Base-by-base conservation (phyloP, 1,140 invertebrate species). In the Bradysia coprophila region DNA sequence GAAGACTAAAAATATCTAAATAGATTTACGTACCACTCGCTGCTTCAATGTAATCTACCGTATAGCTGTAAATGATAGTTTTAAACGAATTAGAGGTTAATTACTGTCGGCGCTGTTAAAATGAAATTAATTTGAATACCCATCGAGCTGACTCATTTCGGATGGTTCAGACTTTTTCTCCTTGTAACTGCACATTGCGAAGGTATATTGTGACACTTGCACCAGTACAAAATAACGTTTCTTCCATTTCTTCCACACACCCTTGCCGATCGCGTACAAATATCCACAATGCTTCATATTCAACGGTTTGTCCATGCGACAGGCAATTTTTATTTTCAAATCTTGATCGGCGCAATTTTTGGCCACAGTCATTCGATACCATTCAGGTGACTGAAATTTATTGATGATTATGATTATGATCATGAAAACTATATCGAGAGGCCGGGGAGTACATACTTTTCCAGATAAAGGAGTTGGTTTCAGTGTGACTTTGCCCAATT, bases 231-330 rank as follows among this genome's bases (percentile, higher is more conserved):
- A 96, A 65, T 98, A 99, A 45, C 96, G 72, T 55, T 89, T 88
- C 65, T 98, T 98, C 93, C 94, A 98, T 61, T 98, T 98, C 57
- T 97, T 95, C 95, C 95, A 99, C 1, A 97, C 90, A 44, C 81
- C 86, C 70, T 97, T 97, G 20, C 95, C 95, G 51, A 92, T 71
- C 6, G 86, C 89, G 64, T 90, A 96, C 19, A 97, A 69, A 60
- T 93, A 82, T 11, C 90, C 90, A 63, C 87, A 91, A 61, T 98
- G 93, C 61, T 99, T 99, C 85, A 99, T 92, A 59, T 98, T 98
- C 38, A 95, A 73, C 18, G 96, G 95, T 59, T 97, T 98, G 56
- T 98, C 96, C 78, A 99, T 95, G 45, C 93, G 70, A 59, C 95
- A 93, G 8, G 91, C 91, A 46, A 98, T 93, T 66, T 96, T 96